Conservation (phyloP, 2,113 vertebrate genomes). For the Felis chaus region DNA sequence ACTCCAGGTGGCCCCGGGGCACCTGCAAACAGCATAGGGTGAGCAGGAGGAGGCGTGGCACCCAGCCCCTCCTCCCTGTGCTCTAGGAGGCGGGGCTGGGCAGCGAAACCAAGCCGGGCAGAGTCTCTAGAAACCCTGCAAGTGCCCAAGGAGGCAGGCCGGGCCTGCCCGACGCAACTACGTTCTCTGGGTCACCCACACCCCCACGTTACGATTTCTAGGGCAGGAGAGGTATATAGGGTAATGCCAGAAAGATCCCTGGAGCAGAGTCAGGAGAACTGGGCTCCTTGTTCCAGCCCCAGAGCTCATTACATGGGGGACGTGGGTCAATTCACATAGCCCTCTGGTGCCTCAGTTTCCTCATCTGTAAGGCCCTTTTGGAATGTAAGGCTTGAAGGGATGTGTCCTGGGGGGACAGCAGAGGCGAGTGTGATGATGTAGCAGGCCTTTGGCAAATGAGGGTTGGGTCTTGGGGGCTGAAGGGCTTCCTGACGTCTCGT, state of each 20-base stretch:
- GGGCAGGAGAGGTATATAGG: neutral
- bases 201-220: neutral
- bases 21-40: constrained; percentile 81
- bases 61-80: fast-evolving
- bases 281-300: neutral
- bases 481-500: no score
- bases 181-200: fast-evolving
- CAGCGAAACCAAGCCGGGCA: fast-evolving
- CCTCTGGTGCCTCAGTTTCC: neutral
- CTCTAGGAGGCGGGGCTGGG: neutral
- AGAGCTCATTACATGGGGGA: neutral
- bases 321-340: neutral
- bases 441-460: neutral
- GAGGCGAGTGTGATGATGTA: neutral
- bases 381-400: neutral
- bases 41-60: fast-evolving
- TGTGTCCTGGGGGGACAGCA: neutral
- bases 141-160: fast-evolving
- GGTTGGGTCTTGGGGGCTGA: neutral
- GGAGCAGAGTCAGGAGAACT: neutral
- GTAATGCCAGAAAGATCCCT: neutral
- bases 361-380: neutral
- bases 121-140: fast-evolving
- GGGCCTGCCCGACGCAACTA: fast-evolving
- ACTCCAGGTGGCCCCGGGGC: constrained; percentile 95